Evolutionary conservation across 1,140 invertebrate genomes (phyloP).

Genomic region (Drosophila littoralis): DNA sequence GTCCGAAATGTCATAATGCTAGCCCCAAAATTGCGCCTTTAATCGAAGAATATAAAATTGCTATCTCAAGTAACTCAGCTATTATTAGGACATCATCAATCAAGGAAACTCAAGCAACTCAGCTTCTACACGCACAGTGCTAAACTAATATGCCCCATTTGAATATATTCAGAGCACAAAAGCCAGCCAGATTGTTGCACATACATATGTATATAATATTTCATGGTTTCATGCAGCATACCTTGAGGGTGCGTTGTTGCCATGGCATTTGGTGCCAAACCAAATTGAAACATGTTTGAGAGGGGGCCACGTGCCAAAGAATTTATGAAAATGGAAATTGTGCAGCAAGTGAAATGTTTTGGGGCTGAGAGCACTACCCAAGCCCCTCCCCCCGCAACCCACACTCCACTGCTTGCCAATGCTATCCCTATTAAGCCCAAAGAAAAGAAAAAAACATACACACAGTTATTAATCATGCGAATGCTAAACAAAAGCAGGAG

Average conservation of each 20-base stretch:
- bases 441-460: constrained; percentile 15
- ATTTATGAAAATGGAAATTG: constrained; percentile 43
- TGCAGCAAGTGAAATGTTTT: constrained; percentile 11
- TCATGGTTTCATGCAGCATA: constrained; percentile 47
- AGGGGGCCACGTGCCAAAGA: constrained; percentile 2
- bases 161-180: constrained; percentile 5
- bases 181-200: constrained; percentile 31
- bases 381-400: background rate
- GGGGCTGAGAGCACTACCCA: background rate
- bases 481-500: constrained; percentile 22
- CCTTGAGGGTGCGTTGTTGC: constrained; percentile 28
- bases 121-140: background rate
- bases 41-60: background rate
- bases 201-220: constrained; percentile 30
- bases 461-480: constrained; percentile 70
- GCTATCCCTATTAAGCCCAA: background rate
- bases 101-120: background rate
- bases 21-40: background rate
- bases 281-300: constrained; percentile 24
- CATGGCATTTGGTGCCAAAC: constrained; percentile 15
- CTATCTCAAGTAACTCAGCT: background rate
- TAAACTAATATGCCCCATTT: constrained; percentile 11
- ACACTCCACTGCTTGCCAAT: background rate
- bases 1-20: no score
- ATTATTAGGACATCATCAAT: no score